Base-by-base conservation (phyloP, 2,797 vertebrate species). In the Amblyraja radiata region DNA sequence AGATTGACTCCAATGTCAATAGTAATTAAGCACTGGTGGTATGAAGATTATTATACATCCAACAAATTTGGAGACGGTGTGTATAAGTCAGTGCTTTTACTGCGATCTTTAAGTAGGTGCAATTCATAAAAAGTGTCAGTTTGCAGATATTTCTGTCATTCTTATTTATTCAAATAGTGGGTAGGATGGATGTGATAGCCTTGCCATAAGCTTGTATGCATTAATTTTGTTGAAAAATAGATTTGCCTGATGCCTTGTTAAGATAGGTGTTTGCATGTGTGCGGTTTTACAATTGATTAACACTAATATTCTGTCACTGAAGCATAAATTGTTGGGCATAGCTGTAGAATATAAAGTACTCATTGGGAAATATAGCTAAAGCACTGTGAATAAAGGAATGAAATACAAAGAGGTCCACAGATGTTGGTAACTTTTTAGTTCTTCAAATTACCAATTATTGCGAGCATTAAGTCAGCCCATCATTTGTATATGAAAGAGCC, bases 1-100 rank as follows among this genome's bases (percentile, higher is more conserved):
- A 90, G 86, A 90, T 90, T 36, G 86, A 90, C 28, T 68, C 14
- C 61, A 39, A 3, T 90, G 61, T 71, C 61, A 71, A 71, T 90
- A 71, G 10, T 84, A 25, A 84, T 58, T 84, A 61, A 54, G 54
- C 28, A 23, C 14, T 18, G 14, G 4, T 36, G 7, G 86, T n/a
- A 65, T 28, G 32, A 21, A 68, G 83, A 68, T 68, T 65, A n/a
- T 90, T 90, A 90, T 16, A 25, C 63, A 90, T 63, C 13, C 18
- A 71, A 90, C 32, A 21, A 39, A 90, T 14, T 71, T 18, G 18
- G 14, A 90, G 63, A 23, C 21, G 63, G n/a, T 68, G n/a, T 90
- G 63, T 32, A 71, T 23, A 18, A 71, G 7, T 63, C 13, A 68
- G 10, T 54, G 39, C 5, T 11, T 10, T 84, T 61, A 28, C 23